phyloP scores from a whole-genome alignment of 2,113 vertebrate genomes.

The Notothenia rossii region DNA sequence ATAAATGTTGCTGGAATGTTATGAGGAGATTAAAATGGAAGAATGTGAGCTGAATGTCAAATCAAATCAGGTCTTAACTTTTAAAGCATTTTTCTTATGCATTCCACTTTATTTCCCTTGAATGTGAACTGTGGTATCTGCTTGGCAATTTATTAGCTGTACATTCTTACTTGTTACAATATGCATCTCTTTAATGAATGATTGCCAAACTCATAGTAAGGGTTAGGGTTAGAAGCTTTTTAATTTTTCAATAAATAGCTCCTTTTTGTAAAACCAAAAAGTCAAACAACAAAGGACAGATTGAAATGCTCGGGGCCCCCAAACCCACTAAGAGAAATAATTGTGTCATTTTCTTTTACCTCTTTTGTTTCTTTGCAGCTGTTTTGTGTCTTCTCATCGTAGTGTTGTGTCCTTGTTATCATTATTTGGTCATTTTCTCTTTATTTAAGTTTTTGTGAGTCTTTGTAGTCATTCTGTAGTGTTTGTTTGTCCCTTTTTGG shows the following conservation, averaged over 20 bases:
- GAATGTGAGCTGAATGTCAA: constrained; percentile 46
- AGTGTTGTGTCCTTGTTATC: too few species aligned
- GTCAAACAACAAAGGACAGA: background rate
- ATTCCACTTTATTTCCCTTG: constrained; percentile 7
- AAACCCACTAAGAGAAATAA: background rate
- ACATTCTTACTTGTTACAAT: background rate
- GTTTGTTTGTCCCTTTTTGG: background rate
- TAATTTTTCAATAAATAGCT: background rate
- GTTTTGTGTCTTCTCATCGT: too few species aligned
- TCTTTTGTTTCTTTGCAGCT: too few species aligned
- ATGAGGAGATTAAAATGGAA: constrained; percentile 30
- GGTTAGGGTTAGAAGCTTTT: too few species aligned
- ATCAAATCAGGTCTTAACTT: constrained; percentile 24
- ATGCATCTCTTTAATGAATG: background rate
- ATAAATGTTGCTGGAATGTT: background rate
- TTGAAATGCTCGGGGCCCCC: too few species aligned
- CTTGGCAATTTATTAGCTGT: background rate
- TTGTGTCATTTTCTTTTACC: too few species aligned
- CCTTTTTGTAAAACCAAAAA: background rate
- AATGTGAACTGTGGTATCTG: background rate
- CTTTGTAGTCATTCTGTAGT: background rate
- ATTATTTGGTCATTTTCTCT: background rate
- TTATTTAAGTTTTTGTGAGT: background rate
- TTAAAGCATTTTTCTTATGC: background rate
- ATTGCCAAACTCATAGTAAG: background rate